Conservation (phyloP, 2,797 vertebrate genomes). For the Pseudomugil tenellus region DNA sequence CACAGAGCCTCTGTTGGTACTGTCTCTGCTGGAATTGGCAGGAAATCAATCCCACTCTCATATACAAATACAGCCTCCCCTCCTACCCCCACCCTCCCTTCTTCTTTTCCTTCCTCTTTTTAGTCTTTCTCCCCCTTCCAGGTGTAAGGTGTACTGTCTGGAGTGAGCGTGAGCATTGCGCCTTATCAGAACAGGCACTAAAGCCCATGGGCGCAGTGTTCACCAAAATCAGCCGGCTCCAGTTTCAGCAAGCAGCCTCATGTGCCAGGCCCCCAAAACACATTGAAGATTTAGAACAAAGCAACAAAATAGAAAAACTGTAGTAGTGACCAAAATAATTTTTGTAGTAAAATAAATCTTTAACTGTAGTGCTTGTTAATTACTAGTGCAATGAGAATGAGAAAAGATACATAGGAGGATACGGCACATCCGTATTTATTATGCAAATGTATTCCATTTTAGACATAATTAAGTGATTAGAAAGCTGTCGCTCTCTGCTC, state of each 20-base stretch:
- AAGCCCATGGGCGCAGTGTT: slow-evolving; percentile 72
- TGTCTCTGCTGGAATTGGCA: slow-evolving; percentile 67
- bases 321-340: slow-evolving; percentile 78
- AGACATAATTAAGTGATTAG: slow-evolving; percentile 93
- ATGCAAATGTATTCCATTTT: slow-evolving; percentile 93
- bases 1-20: slow-evolving; percentile 55
- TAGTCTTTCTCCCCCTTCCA: slow-evolving; percentile 66
- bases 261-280: slow-evolving; percentile 56
- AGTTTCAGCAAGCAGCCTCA: slow-evolving; percentile 56
- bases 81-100: not conserved
- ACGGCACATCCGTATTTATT: slow-evolving; percentile 83
- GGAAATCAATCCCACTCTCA: slow-evolving; percentile 72
- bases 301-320: slow-evolving; percentile 67
- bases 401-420: slow-evolving; percentile 72
- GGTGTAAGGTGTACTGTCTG: slow-evolving; percentile 68
- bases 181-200: slow-evolving; percentile 75
- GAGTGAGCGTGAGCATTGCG: slow-evolving; percentile 53
- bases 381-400: slow-evolving; percentile 79
- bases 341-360: slow-evolving; percentile 82
- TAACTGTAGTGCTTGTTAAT: slow-evolving; percentile 87
- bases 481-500: slow-evolving; percentile 85
- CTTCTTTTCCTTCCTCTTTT: slow-evolving; percentile 33
- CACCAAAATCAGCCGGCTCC: slow-evolving; percentile 71
- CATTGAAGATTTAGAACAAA: slow-evolving; percentile 58
- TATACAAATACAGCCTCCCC: slow-evolving; percentile 38